A percentile compares a stretch with the other conserved stretches of the same genome.
These are phyloP conservation scores for Rhegmatorhina hoffmannsi DNA, from an alignment of 2,113 vertebrate genomes.

Conservation along the genomic window DNA sequence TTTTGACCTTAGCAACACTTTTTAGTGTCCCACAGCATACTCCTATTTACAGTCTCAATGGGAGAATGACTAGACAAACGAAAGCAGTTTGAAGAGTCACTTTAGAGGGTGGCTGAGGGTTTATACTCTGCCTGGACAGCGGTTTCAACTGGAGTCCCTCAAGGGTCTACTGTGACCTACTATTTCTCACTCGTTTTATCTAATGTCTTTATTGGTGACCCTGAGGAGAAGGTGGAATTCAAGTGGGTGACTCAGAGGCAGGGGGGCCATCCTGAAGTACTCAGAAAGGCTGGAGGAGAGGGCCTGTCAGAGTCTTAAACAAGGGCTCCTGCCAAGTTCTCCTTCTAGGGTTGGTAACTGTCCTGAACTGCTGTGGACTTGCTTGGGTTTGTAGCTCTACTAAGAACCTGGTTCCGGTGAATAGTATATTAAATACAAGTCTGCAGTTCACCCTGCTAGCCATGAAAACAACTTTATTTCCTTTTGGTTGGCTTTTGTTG, in stretches of 20 bases:
- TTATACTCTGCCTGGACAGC: background rate
- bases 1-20: background rate
- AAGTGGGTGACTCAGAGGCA: background rate
- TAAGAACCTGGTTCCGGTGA: background rate
- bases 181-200: background rate
- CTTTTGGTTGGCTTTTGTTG: background rate
- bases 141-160: background rate
- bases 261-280: accelerated
- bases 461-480: background rate
- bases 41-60: background rate
- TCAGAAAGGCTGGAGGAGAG: background rate
- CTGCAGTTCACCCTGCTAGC: background rate
- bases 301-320: accelerated
- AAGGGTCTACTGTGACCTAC: background rate
- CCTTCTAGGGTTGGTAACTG: background rate
- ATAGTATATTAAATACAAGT: background rate
- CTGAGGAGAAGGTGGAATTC: background rate
- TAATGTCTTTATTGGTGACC: background rate
- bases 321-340: background rate
- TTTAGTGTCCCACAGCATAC: background rate
- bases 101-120: background rate
- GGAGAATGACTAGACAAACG: background rate
- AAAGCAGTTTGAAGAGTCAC: background rate
- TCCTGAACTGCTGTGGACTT: background rate
- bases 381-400: background rate